Percentiles rank a stretch among this genome's conserved stretches.
Conservation (phyloP, 2,888 invertebrate species). For the Amaurobius ferox region DNA sequence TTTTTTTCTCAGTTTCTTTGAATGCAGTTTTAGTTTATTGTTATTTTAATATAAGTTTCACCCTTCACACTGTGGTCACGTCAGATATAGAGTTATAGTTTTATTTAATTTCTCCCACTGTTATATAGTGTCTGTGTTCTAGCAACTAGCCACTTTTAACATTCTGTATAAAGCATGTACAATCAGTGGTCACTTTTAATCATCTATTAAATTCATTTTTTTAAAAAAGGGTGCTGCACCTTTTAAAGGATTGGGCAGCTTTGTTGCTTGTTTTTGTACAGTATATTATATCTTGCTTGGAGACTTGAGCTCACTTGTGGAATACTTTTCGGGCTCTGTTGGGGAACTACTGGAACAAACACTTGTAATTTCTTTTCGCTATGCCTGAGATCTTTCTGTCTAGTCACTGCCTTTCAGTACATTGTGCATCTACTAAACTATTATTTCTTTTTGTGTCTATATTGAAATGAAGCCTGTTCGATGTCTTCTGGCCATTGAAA, state of each 20-base stretch:
- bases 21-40: too few species aligned
- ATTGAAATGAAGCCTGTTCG: too few species aligned
- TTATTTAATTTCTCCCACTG: neutral
- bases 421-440: too few species aligned
- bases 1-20: too few species aligned
- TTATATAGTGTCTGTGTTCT: slow-evolving; percentile 31
- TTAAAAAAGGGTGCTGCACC: slow-evolving; percentile 31
- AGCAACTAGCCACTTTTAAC: slow-evolving; percentile 54
- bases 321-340: slow-evolving; percentile 27
- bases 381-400: neutral
- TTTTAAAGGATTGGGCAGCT: slow-evolving; percentile 41
- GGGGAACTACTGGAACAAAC: slow-evolving; percentile 63
- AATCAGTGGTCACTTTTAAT: slow-evolving; percentile 69
- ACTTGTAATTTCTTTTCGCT: slow-evolving; percentile 25
- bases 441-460: too few species aligned
- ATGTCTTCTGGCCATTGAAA: too few species aligned
- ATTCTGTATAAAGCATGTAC: slow-evolving; percentile 70
- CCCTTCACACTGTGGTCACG: too few species aligned
- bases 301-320: slow-evolving; percentile 31
- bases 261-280: slow-evolving; percentile 62
- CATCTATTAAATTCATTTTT: slow-evolving; percentile 53
- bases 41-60: too few species aligned
- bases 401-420: slow-evolving; percentile 54
- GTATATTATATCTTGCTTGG: slow-evolving; percentile 28
- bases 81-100: neutral